A percentile compares a stretch with the other conserved stretches of the same genome.
Conservation (phyloP, 2,888 invertebrate genomes). For the Apamea epomidion region DNA sequence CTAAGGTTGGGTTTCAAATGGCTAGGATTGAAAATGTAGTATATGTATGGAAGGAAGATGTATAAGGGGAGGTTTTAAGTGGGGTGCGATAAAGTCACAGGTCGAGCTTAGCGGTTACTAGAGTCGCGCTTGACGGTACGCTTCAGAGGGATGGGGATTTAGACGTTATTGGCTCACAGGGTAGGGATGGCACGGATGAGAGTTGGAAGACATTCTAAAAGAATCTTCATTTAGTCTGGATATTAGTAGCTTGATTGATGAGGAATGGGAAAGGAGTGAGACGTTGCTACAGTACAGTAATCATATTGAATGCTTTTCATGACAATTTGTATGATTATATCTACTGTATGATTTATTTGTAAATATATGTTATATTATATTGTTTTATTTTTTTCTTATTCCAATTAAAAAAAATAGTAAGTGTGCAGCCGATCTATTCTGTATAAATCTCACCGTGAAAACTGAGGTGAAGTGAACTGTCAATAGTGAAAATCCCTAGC, state of each 20-base stretch:
- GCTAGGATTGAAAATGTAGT: constrained; percentile 37
- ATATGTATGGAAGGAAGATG: constrained; percentile 64
- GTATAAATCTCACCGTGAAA: too few relatives aligned
- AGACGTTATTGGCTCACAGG: constrained; percentile 78
- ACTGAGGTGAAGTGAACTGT: too few relatives aligned
- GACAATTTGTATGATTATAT: too few relatives aligned
- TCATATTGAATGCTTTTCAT: not conserved
- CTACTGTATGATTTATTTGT: too few relatives aligned
- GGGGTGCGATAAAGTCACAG: constrained; percentile 87
- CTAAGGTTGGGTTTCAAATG: constrained; percentile 45
- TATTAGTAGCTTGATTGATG: not conserved
- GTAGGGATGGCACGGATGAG: constrained; percentile 77
- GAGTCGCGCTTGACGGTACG: constrained; percentile 87
- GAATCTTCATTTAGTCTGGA: not conserved
- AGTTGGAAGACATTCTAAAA: not conserved
- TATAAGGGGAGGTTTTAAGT: constrained; percentile 71
- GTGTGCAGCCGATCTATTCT: too few relatives aligned
- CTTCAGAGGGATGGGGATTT: constrained; percentile 86
- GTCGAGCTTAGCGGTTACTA: constrained; percentile 87
- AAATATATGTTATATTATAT: too few relatives aligned
- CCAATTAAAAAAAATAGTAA: too few relatives aligned
- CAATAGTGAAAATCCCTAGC: too few relatives aligned
- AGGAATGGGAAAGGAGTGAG: not conserved
- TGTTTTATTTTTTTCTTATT: too few relatives aligned
- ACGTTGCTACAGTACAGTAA: not conserved